Evolutionary conservation across 2,888 invertebrate species (phyloP).

Genomic region (Lydus trimaculatus): DNA sequence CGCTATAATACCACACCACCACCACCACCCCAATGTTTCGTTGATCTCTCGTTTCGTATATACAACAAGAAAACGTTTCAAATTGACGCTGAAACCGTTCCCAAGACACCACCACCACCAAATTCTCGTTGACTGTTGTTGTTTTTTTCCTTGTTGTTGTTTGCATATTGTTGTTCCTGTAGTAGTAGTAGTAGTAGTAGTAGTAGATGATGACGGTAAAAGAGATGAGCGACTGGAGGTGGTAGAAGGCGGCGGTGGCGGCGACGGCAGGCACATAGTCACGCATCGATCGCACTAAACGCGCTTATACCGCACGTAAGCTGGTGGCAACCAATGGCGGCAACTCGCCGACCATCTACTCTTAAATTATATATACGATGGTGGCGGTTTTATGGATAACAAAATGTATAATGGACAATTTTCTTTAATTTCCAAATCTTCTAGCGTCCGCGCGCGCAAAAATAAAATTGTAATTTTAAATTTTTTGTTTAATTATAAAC

Average conservation of each 20-base stretch:
- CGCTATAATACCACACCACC: slow-evolving; percentile 5
- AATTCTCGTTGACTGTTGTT: neutral
- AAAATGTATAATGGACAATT: slow-evolving; percentile 18
- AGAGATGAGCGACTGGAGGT: slow-evolving; percentile 8
- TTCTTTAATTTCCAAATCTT: neutral
- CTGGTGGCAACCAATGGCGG: slow-evolving; percentile 38
- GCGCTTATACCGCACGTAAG: slow-evolving; percentile 30
- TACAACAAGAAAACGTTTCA: neutral
- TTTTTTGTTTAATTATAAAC: neutral
- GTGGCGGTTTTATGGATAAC: slow-evolving; percentile 13
- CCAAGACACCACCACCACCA: slow-evolving; percentile 6
- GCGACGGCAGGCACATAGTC: neutral
- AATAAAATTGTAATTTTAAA: too few species aligned
- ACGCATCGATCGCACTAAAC: slow-evolving; percentile 14
- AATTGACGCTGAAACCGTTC: neutral
- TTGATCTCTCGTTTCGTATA: slow-evolving; percentile 10
- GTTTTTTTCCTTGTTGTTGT: neutral
- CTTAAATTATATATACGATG: slow-evolving; percentile 28
- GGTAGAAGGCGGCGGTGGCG: neutral
- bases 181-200: neutral
- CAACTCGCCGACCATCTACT: slow-evolving; percentile 24
- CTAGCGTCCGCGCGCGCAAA: too few species aligned
- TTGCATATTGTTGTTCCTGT: neutral
- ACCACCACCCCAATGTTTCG: neutral
- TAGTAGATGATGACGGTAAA: neutral